Conservation (phyloP, 2,113 vertebrate species). For the Emberiza fucata region DNA sequence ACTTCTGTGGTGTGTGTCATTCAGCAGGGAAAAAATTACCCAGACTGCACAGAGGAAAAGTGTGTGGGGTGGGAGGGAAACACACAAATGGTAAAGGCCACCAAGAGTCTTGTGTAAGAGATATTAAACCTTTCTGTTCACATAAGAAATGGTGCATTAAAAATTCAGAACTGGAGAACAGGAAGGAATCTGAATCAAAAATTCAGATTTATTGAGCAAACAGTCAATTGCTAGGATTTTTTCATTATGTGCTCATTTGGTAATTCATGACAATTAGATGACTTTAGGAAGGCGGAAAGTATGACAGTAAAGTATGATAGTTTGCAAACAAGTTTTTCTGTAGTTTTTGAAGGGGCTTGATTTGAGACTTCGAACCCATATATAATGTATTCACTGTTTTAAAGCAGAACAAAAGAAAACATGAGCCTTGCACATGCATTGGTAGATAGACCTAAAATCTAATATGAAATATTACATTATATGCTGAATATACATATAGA, state of each 20-base stretch:
- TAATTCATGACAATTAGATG: constrained; percentile 43
- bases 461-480: constrained; percentile 26
- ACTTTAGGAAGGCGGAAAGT: constrained; percentile 37
- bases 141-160: constrained; percentile 25
- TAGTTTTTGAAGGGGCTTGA: constrained; percentile 12
- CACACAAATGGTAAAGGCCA: background rate
- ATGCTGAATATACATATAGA: background rate
- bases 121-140: constrained; percentile 6
- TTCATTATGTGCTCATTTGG: constrained; percentile 1
- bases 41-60: background rate
- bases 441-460: constrained; percentile 41
- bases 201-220: background rate
- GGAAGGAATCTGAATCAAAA: constrained; percentile 1
- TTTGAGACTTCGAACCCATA: background rate
- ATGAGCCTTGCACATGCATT: background rate
- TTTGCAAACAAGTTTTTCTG: constrained; percentile 35
- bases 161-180: constrained; percentile 3
- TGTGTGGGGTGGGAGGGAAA: background rate
- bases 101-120: background rate
- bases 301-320: constrained; percentile 19
- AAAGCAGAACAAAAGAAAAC: background rate
- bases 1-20: background rate
- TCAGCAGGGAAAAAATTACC: background rate
- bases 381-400: background rate
- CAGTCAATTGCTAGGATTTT: constrained; percentile 11